Evolutionary conservation across 2,888 invertebrate species (phyloP).

Genomic region (Noctua pronuba): DNA sequence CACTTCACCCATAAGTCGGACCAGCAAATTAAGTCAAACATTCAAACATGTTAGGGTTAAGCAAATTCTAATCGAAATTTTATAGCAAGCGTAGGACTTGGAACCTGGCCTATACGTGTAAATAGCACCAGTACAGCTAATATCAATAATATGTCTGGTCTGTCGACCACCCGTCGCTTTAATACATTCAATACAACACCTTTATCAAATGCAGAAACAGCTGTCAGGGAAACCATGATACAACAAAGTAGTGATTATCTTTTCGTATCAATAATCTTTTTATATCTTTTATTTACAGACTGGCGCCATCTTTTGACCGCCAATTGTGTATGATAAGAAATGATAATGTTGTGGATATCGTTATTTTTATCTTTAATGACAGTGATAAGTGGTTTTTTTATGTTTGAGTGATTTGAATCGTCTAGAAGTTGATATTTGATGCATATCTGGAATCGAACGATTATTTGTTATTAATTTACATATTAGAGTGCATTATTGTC

Average conservation of each 20-base stretch:
- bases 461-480: conserved; percentile 3
- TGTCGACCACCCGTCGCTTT: conserved; percentile 49
- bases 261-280: conserved; percentile 57
- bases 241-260: conserved; percentile 57
- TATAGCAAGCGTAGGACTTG: conserved; percentile 37
- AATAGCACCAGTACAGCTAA: conserved; percentile 44
- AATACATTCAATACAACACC: conserved; percentile 43
- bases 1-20: neutral
- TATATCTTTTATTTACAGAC: conserved; percentile 63
- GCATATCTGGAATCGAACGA: neutral
- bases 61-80: conserved; percentile 50
- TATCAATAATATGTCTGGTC: conserved; percentile 34
- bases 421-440: conserved; percentile 11
- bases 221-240: conserved; percentile 46
- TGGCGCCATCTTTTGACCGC: conserved; percentile 82
- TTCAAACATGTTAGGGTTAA: conserved; percentile 41
- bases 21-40: conserved; percentile 41
- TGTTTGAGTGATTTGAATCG: conserved; percentile 27
- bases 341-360: conserved; percentile 65
- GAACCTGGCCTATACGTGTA: conserved; percentile 22
- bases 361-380: conserved; percentile 69
- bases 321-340: conserved; percentile 74
- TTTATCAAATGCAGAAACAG: conserved; percentile 57
- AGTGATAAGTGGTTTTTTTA: conserved; percentile 53
- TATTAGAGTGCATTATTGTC: neutral